phyloP scores from a whole-genome alignment of 2,113 vertebrate genomes.

The Apistogramma diplotaenia region DNA sequence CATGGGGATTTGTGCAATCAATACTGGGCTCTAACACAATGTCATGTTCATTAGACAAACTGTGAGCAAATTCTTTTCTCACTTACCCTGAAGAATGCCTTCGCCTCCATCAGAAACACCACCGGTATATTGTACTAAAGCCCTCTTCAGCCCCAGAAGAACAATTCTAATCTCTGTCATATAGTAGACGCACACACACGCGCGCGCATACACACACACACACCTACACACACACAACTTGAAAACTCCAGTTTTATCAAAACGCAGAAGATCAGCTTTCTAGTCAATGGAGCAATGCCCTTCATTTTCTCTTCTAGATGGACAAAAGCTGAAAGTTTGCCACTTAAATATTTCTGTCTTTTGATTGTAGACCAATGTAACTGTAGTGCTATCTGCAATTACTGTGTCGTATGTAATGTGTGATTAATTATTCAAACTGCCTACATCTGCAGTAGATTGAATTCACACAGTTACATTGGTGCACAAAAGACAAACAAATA shows the following conservation, averaged over 20 bases:
- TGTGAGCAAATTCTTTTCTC: constrained; percentile 10
- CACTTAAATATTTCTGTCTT: neutral
- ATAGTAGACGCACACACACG: neutral
- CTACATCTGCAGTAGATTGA: neutral
- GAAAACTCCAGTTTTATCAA: neutral
- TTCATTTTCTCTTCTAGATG: neutral
- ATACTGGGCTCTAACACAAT: constrained; percentile 4
- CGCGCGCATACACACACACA: too few relatives aligned
- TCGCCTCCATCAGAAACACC: neutral
- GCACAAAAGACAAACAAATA: too few relatives aligned
- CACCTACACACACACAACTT: neutral
- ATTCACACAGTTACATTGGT: neutral
- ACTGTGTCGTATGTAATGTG: neutral
- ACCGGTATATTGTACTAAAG: neutral
- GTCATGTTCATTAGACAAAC: constrained; percentile 26
- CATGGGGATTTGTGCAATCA: constrained; percentile 42
- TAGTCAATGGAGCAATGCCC: neutral
- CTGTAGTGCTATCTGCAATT: neutral
- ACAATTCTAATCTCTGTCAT: neutral
- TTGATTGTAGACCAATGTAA: neutral
- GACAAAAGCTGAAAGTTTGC: neutral
- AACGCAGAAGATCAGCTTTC: neutral
- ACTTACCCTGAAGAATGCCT: neutral
- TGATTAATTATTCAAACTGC: neutral
- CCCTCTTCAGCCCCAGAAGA: neutral